Evolutionary conservation across 1,140 invertebrate species (phyloP).

Genomic region (Zaprionus davidi): DNA sequence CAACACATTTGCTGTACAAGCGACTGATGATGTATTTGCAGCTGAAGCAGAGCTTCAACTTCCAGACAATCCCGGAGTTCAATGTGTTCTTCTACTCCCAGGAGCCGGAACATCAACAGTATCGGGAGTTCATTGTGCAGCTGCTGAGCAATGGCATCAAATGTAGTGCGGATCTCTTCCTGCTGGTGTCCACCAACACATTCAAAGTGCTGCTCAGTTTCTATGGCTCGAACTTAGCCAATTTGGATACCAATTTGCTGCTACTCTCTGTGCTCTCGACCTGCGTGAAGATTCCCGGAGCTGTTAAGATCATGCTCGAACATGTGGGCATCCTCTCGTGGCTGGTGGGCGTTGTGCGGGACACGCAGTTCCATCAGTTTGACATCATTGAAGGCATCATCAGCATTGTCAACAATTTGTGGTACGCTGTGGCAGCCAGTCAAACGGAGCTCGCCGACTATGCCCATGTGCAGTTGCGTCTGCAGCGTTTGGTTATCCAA

Average conservation of each 20-base stretch:
- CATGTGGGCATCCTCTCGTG: constrained; percentile 88
- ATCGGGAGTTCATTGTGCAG: constrained; percentile 88
- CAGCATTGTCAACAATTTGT: constrained; percentile 79
- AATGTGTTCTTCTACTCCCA: constrained; percentile 88
- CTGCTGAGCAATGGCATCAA: constrained; percentile 88
- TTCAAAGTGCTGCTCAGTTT: constrained; percentile 87
- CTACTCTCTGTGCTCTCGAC: constrained; percentile 87
- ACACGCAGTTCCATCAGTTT: constrained; percentile 79
- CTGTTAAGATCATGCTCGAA: constrained; percentile 86
- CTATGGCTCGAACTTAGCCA: constrained; percentile 80
- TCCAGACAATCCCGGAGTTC: constrained; percentile 89
- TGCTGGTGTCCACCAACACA: constrained; percentile 86
- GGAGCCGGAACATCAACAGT: constrained; percentile 86
- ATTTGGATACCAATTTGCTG: constrained; percentile 80
- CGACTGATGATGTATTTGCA: constrained; percentile 88
- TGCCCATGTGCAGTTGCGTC: constrained; percentile 50
- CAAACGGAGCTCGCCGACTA: constrained; percentile 63
- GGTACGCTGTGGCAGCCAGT: constrained; percentile 70
- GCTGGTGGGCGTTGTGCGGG: constrained; percentile 84
- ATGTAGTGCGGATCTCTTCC: constrained; percentile 85
- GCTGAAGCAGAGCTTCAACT: constrained; percentile 88
- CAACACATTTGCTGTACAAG: constrained; percentile 87
- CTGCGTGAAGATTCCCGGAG: constrained; percentile 86
- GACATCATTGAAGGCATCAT: constrained; percentile 81
- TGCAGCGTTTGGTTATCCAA: constrained; percentile 63